Percentiles rank a stretch among this genome's conserved stretches.
Conservation (phyloP, 2,113 vertebrate genomes). For the Percopsis transmontana region DNA sequence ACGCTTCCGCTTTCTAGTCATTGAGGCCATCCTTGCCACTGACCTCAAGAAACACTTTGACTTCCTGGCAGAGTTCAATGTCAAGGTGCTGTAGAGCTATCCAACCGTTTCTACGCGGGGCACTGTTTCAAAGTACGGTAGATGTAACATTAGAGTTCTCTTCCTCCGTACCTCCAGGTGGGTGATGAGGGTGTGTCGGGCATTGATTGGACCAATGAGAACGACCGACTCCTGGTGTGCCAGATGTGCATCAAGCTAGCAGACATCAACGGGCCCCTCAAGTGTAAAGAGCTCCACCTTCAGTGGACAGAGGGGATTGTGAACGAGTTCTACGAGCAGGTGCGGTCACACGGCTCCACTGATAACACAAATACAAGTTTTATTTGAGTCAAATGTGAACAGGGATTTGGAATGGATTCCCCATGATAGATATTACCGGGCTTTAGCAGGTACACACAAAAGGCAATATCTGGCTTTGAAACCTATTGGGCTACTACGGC, state of each 20-base stretch:
- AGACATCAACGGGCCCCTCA: slow-evolving; percentile 95
- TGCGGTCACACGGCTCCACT: slow-evolving; percentile 46
- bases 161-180: slow-evolving; percentile 76
- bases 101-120: too few species aligned
- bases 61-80: slow-evolving; percentile 94
- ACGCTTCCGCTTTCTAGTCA: slow-evolving; percentile 97
- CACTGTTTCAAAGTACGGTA: background rate
- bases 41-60: slow-evolving; percentile 99
- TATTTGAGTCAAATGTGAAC: too few species aligned
- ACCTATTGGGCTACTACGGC: too few species aligned
- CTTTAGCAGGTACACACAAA: too few species aligned
- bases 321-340: slow-evolving; percentile 98
- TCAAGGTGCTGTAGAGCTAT: too few species aligned
- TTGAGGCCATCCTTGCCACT: slow-evolving; percentile 97
- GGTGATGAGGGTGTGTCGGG: slow-evolving; percentile 88
- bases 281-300: slow-evolving; percentile 92
- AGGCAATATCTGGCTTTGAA: too few species aligned
- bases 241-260: slow-evolving; percentile 99
- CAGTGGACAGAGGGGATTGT: slow-evolving; percentile 98
- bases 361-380: background rate
- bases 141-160: background rate
- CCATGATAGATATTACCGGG: too few species aligned
- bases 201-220: slow-evolving; percentile 97
- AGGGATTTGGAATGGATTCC: too few species aligned
- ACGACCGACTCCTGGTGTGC: slow-evolving; percentile 93